A percentile compares a stretch with the other conserved stretches of the same genome.
phyloP scores from a whole-genome alignment of 2,888 invertebrate species.

The Tipula vernalis region DNA sequence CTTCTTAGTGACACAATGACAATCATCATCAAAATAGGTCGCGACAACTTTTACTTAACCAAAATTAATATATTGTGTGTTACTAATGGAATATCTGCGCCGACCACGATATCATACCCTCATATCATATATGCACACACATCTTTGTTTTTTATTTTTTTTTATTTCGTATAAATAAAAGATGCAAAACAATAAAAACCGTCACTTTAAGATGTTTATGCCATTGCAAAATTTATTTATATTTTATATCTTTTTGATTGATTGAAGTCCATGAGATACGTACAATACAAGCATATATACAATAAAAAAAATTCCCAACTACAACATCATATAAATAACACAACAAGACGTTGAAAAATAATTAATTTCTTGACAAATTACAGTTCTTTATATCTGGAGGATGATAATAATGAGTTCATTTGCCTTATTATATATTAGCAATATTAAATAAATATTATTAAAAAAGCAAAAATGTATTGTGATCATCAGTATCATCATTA shows the following conservation, averaged over 20 bases:
- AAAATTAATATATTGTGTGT: neutral
- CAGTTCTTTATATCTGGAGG: neutral
- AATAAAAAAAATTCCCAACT: neutral
- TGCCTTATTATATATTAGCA: neutral
- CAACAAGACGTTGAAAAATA: neutral
- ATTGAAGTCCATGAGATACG: neutral
- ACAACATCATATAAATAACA: neutral
- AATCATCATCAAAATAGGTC: neutral
- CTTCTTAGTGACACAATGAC: no score
- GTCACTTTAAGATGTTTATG: neutral
- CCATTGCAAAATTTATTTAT: neutral
- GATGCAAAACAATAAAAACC: neutral
- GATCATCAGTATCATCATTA: neutral
- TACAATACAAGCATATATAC: neutral
- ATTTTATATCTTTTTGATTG: slow-evolving; percentile 4
- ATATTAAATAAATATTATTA: neutral
- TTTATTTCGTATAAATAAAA: neutral
- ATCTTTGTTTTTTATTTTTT: no score
- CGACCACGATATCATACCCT: neutral
- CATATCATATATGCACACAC: neutral
- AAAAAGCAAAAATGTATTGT: neutral
- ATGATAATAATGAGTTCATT: neutral
- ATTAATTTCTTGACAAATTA: neutral
- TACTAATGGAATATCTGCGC: neutral
- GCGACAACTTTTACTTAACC: neutral